These are phyloP conservation scores for Fulica atra DNA, from an alignment of 2,113 vertebrate species.

Conservation along the genomic window DNA sequence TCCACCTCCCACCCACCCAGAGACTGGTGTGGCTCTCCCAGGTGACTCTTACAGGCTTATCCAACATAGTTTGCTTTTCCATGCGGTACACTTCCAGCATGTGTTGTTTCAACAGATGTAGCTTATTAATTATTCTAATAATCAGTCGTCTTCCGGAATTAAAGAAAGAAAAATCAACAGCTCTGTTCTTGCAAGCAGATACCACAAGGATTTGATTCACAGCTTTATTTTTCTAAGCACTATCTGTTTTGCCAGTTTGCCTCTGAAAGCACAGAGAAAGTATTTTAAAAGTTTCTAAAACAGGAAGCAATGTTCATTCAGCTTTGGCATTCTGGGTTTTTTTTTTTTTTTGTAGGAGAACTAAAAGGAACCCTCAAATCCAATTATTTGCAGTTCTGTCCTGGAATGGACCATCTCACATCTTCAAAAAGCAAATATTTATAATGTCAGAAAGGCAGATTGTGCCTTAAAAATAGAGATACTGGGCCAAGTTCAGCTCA, in stretches of 20 bases:
- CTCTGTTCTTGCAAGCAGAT: conserved; percentile 11
- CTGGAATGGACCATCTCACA: background rate
- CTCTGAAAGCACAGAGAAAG: conserved; percentile 36
- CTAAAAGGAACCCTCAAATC: conserved; percentile 3
- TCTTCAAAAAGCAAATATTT: conserved; percentile 8
- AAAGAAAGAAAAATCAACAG: conserved; percentile 15
- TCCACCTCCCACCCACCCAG: background rate
- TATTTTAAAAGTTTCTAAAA: conserved; percentile 38
- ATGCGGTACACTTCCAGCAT: background rate
- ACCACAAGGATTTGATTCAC: conserved; percentile 47
- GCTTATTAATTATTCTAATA: conserved; percentile 33
- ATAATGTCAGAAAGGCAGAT: background rate
- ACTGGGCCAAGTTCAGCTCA: background rate
- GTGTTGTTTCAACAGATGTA: conserved; percentile 19
- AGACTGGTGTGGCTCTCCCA: background rate
- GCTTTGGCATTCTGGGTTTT: background rate
- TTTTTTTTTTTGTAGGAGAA: background rate
- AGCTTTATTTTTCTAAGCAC: conserved; percentile 40
- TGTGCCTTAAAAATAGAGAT: background rate
- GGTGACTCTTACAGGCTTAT: background rate
- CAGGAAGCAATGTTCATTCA: conserved; percentile 29
- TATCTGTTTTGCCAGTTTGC: conserved; percentile 32
- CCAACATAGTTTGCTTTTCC: background rate
- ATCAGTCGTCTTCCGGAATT: background rate
- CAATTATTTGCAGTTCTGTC: conserved; percentile 1